Evolutionary conservation across 2,797 vertebrate genomes (phyloP), one percentile per base, ranked within the genome.

Genomic region (Dallia pectoralis): DNA sequence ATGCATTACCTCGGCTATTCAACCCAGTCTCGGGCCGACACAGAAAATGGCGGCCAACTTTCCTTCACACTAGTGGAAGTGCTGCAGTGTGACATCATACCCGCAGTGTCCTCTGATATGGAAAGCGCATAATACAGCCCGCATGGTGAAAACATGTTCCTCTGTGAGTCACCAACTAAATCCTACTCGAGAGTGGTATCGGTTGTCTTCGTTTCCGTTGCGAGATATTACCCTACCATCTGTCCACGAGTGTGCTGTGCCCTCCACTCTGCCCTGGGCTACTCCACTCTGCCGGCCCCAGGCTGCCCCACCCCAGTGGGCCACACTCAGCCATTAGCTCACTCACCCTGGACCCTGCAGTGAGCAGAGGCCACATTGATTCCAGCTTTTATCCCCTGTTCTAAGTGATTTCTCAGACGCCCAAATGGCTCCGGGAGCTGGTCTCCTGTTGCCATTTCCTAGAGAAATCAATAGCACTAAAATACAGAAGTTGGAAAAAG

Each of bases 361-460:
- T 83, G 85, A 62, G 70, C 77, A 86, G 53, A 88, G 83, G 76
- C 78, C 77, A 77, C 85, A 94, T 94, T 94, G 94, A 94, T 95
- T 76, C 86, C 85, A 78, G 81, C 79, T 83, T 90, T 91, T 88
- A 92, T 91, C 91, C 87, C 87, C 82, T 89, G 87, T 88, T 86
- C 91, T 93, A 94, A 94, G 91, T 94, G 94, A 93, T 95, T 94
- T 91, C 88, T 92, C 89, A 93, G 92, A 93, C 84, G 78, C 87
- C 90, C 87, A 94, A 95, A 95, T 95, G 93, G 92, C 92, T 94
- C 93, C 92, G 90, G 65, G 89, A 93, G 89, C 90, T 92, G 87
- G 87, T 91, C 85, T 91, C 91, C 84, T 87, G 83, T 87, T 88
- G 89, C 93, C 91, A 93, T 95, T 95, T 95, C 93, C 91, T 93